Base-by-base conservation (phyloP, 2,888 invertebrate genomes). In the Slavum lentiscoides region DNA sequence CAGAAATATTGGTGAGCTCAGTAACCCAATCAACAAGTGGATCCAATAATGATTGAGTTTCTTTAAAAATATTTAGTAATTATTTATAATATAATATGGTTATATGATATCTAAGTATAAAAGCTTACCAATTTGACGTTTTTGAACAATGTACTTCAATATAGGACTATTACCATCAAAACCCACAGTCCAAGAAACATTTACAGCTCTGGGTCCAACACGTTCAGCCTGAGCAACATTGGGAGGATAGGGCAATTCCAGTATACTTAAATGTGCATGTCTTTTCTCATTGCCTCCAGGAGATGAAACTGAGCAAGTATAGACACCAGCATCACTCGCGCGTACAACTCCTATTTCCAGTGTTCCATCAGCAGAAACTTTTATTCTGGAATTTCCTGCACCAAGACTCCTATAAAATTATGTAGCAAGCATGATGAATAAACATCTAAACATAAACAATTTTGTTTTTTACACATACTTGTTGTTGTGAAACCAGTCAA, bases 91-190 rank as follows among this genome's bases (percentile, higher is more conserved):
- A 30, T 30, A 30, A 30, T 30, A 66, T 19, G 11, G 19, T 58
- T 58, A 8, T 21, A 58, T 37, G 4, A 30, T 37, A 37, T 64
- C 19, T 64, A 17, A 62, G 17, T 13, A 62, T 55, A 7, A 21
- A 23, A 55, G 86, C 89, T 89, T 88, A 94, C 94, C 94, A 43
- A 97, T 94, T 85, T 95, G 93, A 83, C 96, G 90, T 86, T 93
- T 93, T 86, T 98, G 96, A 77, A 98, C 91, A 83, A 96, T 95
- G 86, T 94, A 98, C 86, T 96, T 94, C 84, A 93, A 90, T 82
- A 98, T 93, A 15, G 96, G 95, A 85, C 96, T 96, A 87, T 99
- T 98, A 80, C 99, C 99, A 88, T 98, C 96, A 87, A 98, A 99
- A 49, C 96, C 96, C 0, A 96, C 94, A 17, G 93, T 93, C 98